Evolutionary conservation across 1,140 invertebrate species (phyloP).

Genomic region (Aleiodes sp.): DNA sequence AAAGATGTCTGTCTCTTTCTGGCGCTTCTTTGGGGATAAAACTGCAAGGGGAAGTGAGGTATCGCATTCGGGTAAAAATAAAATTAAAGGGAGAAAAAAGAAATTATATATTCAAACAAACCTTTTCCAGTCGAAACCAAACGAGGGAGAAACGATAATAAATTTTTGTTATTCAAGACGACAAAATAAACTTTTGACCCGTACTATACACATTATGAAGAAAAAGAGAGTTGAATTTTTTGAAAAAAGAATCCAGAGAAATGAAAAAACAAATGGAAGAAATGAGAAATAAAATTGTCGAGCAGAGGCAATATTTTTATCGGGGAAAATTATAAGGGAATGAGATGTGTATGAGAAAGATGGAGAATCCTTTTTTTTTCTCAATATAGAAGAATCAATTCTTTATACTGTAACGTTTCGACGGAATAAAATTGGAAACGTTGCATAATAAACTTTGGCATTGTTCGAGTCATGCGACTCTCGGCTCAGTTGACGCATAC

Average conservation of each 20-base stretch:
- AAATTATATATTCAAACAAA: slow-evolving; percentile 23
- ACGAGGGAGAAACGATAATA: slow-evolving; percentile 14
- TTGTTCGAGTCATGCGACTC: slow-evolving; percentile 18
- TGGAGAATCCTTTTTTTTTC: not conserved
- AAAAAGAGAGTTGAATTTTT: not conserved
- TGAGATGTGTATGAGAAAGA: not conserved
- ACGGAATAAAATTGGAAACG: slow-evolving; percentile 14
- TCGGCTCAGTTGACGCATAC: not conserved
- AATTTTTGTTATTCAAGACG: slow-evolving; percentile 26
- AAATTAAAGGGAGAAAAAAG: not conserved
- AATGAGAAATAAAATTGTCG: not conserved
- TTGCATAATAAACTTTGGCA: slow-evolving; percentile 12
- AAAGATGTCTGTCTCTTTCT: not conserved
- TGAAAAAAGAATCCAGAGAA: not conserved
- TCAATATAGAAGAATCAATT: not conserved
- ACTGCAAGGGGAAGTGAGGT: too few relatives aligned
- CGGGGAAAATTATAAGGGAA: slow-evolving; percentile 3
- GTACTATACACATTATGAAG: not conserved
- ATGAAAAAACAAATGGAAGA: not conserved
- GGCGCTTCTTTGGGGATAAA: too few relatives aligned
- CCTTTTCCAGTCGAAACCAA: not conserved
- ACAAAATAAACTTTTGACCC: slow-evolving; percentile 15
- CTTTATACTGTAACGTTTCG: not conserved
- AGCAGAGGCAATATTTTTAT: not conserved
- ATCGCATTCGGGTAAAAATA: slow-evolving; percentile 13